Evolutionary conservation across 1,140 invertebrate species (phyloP), one percentile per base, ranked within the genome.

Genomic region (Microplitis mediator): DNA sequence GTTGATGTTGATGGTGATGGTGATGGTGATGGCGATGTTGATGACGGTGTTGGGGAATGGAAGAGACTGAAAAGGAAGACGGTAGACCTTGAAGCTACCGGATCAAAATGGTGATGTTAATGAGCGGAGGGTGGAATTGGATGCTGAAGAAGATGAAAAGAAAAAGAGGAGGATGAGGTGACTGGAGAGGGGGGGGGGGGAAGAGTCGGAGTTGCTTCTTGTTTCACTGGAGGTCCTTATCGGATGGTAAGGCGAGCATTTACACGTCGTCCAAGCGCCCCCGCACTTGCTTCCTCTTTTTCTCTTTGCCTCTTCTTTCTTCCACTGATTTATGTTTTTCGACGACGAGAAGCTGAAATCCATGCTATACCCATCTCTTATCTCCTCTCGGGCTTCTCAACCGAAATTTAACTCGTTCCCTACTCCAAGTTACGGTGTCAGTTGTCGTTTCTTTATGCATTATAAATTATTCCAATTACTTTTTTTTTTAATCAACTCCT

Each of bases 201-300:
- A 5, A 45, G 39, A 45, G 5, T 45, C 39, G 39, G 11, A 51
- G 52, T 16, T 67, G 52, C n/a, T 34, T 58, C 62, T 71, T 39
- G 60, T 54, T 71, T 63, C 51, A 36, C 50, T 71, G 54, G 45
- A 68, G 31, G 45, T 60, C 52, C 65, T 65, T 75, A 72, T 75
- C 69, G 70, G 74, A 75, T 75, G 60, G 74, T 72, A 75, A 72
- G 65, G 74, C 74, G 70, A 75, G 74, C 70, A 75, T 75, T 75
- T 75, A 75, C 74, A 75, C 69, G 74, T 75, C 61, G 34, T 66
- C 69, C 58, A 39, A 32, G 65, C 74, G 70, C 74, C 70, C 74
- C 74, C 70, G 74, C 74, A 72, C 64, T 50, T 34, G 64, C 63
- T 67, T 67, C 56, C 54, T 74, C 60, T 35, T 70, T 69, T 73